These are phyloP conservation scores for Resseliella maxima DNA, from an alignment of 2,888 invertebrate species.

Conservation along the genomic window DNA sequence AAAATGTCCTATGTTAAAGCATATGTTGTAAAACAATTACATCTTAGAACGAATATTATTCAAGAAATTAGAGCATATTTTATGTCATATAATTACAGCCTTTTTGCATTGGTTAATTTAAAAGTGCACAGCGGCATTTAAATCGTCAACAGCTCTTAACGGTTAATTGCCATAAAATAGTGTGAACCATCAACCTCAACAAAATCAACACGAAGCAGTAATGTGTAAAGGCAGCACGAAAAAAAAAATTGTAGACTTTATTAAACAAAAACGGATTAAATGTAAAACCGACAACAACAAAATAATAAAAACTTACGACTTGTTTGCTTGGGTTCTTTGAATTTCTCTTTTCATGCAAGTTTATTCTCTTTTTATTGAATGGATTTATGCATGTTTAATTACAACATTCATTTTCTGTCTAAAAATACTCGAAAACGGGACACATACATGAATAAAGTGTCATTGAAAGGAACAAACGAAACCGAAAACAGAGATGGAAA, in stretches of 20 bases:
- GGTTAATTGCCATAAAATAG: neutral
- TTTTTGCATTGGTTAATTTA: neutral
- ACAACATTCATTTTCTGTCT: no score
- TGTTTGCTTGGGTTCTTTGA: neutral
- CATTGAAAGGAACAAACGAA: neutral
- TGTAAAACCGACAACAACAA: no score
- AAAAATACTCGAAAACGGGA: no score
- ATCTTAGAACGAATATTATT: neutral
- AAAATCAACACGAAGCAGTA: neutral
- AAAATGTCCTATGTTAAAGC: no score
- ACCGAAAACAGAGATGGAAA: neutral
- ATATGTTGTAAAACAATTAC: neutral
- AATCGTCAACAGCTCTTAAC: constrained; percentile 46
- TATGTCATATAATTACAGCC: constrained; percentile 3
- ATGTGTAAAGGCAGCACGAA: no score
- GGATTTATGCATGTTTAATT: no score
- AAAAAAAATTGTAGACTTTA: neutral
- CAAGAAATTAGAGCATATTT: neutral
- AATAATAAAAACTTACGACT: no score
- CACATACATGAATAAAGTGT: no score
- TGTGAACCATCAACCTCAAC: neutral
- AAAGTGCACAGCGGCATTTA: constrained; percentile 44
- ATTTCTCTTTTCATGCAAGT: neutral
- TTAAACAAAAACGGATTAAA: neutral
- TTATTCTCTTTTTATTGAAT: neutral